Base-by-base conservation (phyloP, 1,140 invertebrate species). In the Mya arenaria region DNA sequence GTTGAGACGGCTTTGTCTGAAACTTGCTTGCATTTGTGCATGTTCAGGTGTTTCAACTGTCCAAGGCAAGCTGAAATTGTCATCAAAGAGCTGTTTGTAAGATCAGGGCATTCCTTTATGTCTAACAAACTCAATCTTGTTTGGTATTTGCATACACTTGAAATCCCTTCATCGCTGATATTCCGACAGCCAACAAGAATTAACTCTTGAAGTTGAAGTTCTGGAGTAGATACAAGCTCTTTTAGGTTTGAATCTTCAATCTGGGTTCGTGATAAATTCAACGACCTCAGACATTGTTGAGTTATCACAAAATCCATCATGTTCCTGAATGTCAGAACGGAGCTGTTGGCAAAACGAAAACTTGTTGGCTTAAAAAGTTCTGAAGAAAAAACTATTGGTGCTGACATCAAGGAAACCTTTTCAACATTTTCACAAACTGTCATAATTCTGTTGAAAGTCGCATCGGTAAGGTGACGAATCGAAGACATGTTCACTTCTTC, bases 381-480 rank as follows among this genome's bases (percentile, higher is more conserved):
- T 77, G 93, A 93, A 90, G 96, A 95, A 89, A 96, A 96, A 25
- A 95, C 95, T 19, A 96, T 94, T 60, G 95, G 95, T 84, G 95
- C 95, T 19, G 93, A 94, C 15, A 94, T 94, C 68, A 96, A 92
- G 87, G 94, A 94, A 0, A 96, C 89, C 32, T 94, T 92, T 80
- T 95, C 92, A 13, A 96, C 85, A 71, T 93, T 93, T 32, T 94
- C 94, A 85, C 95, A 94, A 13, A 95, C 92, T n/a, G 94, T 92
- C 1, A 95, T 92, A 86, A 96, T 93, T 84, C 95, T 94, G 86
- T 95, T 94, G 37, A 96, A 95, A 28, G 96, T 91, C 41, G 94
- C 94, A 94, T 96, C 96, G 0, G 95, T 95, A 0, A 96, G 89
- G 89, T 96, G 96, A 73, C 95, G 93, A 88, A 96, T 95, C 44